phyloP scores from a whole-genome alignment of 2,113 vertebrate species.

The Neodon shergylaensis region DNA sequence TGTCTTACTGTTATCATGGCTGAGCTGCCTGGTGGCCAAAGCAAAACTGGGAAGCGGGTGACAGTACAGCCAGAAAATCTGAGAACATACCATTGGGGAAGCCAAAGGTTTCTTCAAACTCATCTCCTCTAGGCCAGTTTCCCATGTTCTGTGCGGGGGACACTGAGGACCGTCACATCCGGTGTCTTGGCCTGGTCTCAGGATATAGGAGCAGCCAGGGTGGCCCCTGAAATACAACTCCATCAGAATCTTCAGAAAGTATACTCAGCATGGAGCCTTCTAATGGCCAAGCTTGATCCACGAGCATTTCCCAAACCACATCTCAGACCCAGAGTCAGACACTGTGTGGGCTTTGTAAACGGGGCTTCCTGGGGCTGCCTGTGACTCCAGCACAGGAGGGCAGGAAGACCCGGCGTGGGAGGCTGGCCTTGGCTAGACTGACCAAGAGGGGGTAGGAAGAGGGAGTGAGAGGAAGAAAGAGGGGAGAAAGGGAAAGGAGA shows the following conservation, averaged over 20 bases:
- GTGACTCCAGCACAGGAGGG: no score
- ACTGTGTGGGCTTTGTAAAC: no score
- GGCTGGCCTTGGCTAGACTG: no score
- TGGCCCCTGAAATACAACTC: not conserved
- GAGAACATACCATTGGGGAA: not conserved
- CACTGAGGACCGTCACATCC: not conserved
- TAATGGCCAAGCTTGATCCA: no score
- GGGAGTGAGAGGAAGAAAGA: no score
- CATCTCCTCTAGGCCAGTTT: not conserved
- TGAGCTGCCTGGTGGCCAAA: conserved; percentile 47
- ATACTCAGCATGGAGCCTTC: no score
- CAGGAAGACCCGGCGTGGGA: no score
- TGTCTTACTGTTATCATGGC: not conserved
- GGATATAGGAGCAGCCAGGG: not conserved
- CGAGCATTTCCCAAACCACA: no score
- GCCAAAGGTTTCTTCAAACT: not conserved
- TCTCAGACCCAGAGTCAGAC: no score
- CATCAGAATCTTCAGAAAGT: not conserved
- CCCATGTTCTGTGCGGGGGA: not conserved
- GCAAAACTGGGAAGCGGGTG: conserved; percentile 3
- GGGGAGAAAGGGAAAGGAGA: no score
- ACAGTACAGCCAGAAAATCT: not conserved
- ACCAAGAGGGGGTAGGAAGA: no score
- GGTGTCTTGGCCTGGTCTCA: not conserved
- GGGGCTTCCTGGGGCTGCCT: no score